Percentiles rank a stretch among this genome's conserved stretches.
Conservation (phyloP, 2,888 invertebrate species). For the Morpho achilles region DNA sequence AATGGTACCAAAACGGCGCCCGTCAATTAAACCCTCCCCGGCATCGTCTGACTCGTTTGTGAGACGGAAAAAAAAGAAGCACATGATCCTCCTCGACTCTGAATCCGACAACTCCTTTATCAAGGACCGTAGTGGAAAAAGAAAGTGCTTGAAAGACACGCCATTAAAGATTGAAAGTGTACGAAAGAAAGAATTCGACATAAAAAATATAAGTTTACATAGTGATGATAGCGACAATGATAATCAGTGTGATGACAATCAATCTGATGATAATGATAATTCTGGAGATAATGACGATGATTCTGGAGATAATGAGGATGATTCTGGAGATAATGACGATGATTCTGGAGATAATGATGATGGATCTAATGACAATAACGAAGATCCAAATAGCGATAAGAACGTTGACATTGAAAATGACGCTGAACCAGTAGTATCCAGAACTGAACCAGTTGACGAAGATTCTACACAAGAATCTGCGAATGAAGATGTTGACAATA, state of each 20-base stretch:
- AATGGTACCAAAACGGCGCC: constrained; percentile 49
- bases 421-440: too few relatives aligned
- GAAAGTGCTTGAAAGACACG: constrained; percentile 62
- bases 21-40: constrained; percentile 34
- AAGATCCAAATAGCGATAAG: too few relatives aligned
- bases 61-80: constrained; percentile 51
- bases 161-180: constrained; percentile 47
- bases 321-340: constrained; percentile 1
- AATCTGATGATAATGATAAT: constrained; percentile 24
- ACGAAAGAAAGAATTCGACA: constrained; percentile 12
- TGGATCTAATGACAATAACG: too few relatives aligned
- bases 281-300: constrained; percentile 17
- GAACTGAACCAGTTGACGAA: neutral
- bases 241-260: constrained; percentile 8
- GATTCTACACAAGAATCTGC: neutral
- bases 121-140: constrained; percentile 52
- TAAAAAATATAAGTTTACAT: constrained; percentile 29
- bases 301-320: neutral
- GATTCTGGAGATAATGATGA: neutral
- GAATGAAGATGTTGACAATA: constrained; percentile 18
- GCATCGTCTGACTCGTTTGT: constrained; percentile 43
- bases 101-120: constrained; percentile 67
- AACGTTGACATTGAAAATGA: too few relatives aligned
- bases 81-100: constrained; percentile 57
- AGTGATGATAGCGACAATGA: constrained; percentile 10